Evolutionary conservation across 2,797 vertebrate species (phyloP), one percentile per base, ranked within the genome.

Genomic region (Sciurus carolinensis): DNA sequence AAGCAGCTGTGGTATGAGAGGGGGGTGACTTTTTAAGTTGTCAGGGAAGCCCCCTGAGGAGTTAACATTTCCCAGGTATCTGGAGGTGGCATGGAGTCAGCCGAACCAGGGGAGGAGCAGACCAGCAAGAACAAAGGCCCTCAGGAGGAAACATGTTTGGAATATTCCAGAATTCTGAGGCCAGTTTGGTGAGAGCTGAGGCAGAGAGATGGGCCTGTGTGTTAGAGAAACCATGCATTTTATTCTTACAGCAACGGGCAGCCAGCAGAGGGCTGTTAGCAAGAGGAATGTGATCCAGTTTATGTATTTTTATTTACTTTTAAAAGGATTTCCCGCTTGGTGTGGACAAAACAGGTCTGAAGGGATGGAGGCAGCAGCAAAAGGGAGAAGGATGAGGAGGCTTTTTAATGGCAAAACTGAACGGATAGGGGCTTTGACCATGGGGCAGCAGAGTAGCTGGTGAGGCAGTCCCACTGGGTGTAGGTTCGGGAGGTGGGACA

Each of bases 341-440:
- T 39, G 20, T 33, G 20, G 77, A 62, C 24, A 20, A 64, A 9
- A 72, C 0, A 12, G 44, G 59, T 17, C 3, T 9, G 33, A 62
- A 33, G 33, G 22, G 33, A 24, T 44, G 22, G 66, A 69, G 7
- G 15, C 0, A 36, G 73, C 30, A 0, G 1, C 28, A 6, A 7
- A n/a, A 30, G 50, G 20, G 17, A n/a, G 66, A 33, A 52, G 81
- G 20, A 3, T 0, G 10, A 57, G 14, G 22, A 30, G 57, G 20
- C 17, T 36, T 59, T 39, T 44, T n/a, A 12, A 5, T 5, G 26
- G 54, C 33, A 18, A 6, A 18, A 0, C 3, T 15, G n/a, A 52
- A 18, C 4, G 14, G 26, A 47, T 1, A 1, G 18, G n/a, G 52
- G 10, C 30, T 10, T 54, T 5, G 0, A 18, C 28, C 44, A 3